These are phyloP conservation scores for Stenopsyche tienmushanensis DNA, from an alignment of 1,140 invertebrate species.

Conservation along the genomic window DNA sequence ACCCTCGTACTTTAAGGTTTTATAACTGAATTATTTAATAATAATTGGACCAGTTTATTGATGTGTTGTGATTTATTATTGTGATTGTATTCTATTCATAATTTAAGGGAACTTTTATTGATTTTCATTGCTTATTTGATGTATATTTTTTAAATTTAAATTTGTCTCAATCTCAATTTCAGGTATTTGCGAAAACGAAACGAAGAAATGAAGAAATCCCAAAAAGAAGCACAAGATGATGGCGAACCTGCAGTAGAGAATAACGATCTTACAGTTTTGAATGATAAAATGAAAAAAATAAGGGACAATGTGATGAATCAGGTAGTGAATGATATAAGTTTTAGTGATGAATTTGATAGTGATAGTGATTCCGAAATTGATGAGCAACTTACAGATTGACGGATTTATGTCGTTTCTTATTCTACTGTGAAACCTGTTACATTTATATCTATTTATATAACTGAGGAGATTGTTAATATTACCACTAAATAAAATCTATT, in stretches of 20 bases:
- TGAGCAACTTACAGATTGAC: not conserved
- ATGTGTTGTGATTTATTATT: no score
- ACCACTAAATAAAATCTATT: no score
- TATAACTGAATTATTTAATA: no score
- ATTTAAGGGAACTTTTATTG: no score
- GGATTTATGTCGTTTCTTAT: no score
- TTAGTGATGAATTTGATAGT: constrained; percentile 40
- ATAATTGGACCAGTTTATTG: no score
- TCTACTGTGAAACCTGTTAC: no score
- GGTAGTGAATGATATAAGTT: constrained; percentile 42
- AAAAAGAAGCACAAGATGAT: constrained; percentile 44
- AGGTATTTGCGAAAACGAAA: constrained; percentile 34
- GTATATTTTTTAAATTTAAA: not conserved
- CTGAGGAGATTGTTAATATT: no score
- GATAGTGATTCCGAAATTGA: constrained; percentile 29
- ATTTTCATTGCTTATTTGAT: constrained; percentile 50
- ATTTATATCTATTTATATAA: no score
- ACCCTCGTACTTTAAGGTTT: no score
- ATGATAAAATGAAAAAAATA: constrained; percentile 50
- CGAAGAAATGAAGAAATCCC: constrained; percentile 15
- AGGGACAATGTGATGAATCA: constrained; percentile 44
- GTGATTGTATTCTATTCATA: no score
- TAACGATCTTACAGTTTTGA: constrained; percentile 28
- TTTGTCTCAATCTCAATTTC: not conserved
- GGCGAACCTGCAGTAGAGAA: constrained; percentile 24